Percentiles rank a stretch among this genome's conserved stretches.
Conservation (phyloP, 2,797 vertebrate genomes). For the Sebastes steindachneri region DNA sequence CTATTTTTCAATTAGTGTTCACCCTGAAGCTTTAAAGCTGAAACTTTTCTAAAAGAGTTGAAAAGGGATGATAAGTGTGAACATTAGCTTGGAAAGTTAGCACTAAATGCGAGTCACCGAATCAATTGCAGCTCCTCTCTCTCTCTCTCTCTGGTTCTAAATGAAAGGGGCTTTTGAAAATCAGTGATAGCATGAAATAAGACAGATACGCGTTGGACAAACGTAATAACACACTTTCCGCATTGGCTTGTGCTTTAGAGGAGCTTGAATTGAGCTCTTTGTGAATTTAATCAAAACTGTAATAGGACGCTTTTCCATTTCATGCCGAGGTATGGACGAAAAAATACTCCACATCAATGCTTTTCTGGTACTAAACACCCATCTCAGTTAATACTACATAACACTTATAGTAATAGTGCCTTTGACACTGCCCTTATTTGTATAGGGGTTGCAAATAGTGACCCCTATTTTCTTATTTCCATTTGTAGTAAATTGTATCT, state of each 20-base stretch:
- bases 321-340: neutral
- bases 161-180: constrained; percentile 41
- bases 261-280: constrained; percentile 12
- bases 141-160: constrained; percentile 4
- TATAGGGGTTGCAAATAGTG: constrained; percentile 4
- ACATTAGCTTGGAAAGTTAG: constrained; percentile 32
- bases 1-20: constrained; percentile 70
- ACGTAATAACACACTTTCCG: neutral
- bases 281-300: constrained; percentile 37
- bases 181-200: constrained; percentile 19
- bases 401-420: constrained; percentile 1
- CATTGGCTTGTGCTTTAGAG: neutral
- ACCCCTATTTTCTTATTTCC: constrained; percentile 40
- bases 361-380: neutral
- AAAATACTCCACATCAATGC: neutral
- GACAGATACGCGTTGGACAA: constrained; percentile 9
- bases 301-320: constrained; percentile 17
- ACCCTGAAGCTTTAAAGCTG: constrained; percentile 51
- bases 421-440: constrained; percentile 17
- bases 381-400: neutral
- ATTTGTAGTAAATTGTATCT: constrained; percentile 44
- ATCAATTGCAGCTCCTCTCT: constrained; percentile 39
- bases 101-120: constrained; percentile 23
- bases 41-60: constrained; percentile 44
- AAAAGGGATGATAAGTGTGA: constrained; percentile 37